Conservation (phyloP, 2,113 vertebrate species). For the Taxidea taxus region DNA sequence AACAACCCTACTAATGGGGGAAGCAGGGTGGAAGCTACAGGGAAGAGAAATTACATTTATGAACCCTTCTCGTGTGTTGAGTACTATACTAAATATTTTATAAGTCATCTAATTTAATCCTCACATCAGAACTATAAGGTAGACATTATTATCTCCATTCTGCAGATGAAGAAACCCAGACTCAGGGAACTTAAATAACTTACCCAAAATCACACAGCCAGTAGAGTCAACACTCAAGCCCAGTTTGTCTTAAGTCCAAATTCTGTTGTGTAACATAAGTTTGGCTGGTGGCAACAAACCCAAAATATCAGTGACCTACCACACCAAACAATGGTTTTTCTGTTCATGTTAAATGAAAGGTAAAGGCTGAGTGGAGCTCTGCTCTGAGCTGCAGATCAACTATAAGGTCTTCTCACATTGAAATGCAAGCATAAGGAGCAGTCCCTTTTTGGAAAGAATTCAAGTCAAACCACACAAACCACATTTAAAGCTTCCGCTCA, state of each 20-base stretch:
- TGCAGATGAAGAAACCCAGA: conserved; percentile 21
- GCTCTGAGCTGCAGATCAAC: not conserved
- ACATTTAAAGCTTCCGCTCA: not conserved
- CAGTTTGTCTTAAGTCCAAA: not conserved
- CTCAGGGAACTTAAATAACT: not conserved
- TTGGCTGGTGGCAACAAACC: not conserved
- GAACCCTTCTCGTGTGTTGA: not conserved
- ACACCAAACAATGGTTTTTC: not conserved
- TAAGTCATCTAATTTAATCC: not conserved
- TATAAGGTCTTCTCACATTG: not conserved
- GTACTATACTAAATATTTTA: not conserved
- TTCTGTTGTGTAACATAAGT: not conserved
- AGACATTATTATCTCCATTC: not conserved
- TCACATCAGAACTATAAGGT: not conserved
- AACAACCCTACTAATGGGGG: not conserved
- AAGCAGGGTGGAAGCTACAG: not conserved
- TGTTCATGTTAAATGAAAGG: not conserved
- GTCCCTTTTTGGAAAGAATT: not conserved
- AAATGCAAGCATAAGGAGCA: not conserved
- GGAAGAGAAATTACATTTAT: not conserved
- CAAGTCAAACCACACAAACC: not conserved
- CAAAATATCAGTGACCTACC: not conserved
- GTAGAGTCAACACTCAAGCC: not conserved
- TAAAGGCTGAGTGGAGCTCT: not conserved
- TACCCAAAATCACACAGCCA: not conserved